Evolutionary conservation across 2,888 invertebrate species (phyloP).

Genomic region (Linyphia triangularis): DNA sequence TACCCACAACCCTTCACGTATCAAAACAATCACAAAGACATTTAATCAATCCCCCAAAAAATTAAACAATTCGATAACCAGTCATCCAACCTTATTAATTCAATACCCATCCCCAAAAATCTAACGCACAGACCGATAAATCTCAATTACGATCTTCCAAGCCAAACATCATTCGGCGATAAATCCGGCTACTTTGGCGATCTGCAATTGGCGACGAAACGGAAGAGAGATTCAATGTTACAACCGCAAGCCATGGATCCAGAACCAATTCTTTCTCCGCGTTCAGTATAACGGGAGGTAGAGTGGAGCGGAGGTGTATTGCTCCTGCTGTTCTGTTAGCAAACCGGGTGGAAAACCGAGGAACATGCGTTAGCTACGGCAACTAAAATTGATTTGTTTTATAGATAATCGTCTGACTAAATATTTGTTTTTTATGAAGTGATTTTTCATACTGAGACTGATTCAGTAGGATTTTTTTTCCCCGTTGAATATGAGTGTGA

Average conservation of each 20-base stretch:
- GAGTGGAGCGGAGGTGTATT: slow-evolving; percentile 43
- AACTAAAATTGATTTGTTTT: slow-evolving; percentile 26
- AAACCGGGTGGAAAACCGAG: slow-evolving; percentile 12
- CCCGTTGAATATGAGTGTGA: neutral
- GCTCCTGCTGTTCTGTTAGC: slow-evolving; percentile 24
- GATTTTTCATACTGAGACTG: neutral
- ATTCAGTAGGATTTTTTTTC: neutral
- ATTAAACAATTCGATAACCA: neutral
- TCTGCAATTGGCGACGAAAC: slow-evolving; percentile 29
- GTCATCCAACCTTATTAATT: neutral
- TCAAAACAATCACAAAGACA: no score
- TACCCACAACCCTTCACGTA: no score
- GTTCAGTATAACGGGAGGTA: slow-evolving; percentile 49
- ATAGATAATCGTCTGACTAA: neutral
- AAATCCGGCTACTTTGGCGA: slow-evolving; percentile 9
- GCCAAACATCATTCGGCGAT: slow-evolving; percentile 7
- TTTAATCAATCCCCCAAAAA: neutral
- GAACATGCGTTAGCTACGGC: slow-evolving; percentile 19
- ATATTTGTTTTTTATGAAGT: neutral
- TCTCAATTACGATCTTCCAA: slow-evolving; percentile 5
- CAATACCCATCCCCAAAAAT: neutral
- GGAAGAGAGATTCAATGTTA: slow-evolving; percentile 34
- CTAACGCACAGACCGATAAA: slow-evolving; percentile 12
- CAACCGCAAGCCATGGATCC: slow-evolving; percentile 61
- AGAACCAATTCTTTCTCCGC: slow-evolving; percentile 52